These are phyloP conservation scores for Lophius americanus DNA, from an alignment of 2,797 vertebrate genomes.

Conservation along the genomic window DNA sequence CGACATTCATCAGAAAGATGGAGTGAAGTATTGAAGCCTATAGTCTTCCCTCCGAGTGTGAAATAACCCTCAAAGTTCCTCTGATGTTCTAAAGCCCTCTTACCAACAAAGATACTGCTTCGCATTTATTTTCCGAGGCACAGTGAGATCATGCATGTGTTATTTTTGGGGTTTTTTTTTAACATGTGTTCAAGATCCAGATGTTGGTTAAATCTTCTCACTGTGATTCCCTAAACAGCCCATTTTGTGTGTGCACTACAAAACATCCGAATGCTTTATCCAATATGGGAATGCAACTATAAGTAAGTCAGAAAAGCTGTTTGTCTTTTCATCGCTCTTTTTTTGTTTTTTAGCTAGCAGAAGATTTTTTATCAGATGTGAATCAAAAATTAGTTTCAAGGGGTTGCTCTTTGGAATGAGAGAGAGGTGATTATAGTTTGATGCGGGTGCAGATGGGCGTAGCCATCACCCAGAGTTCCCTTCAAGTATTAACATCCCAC, in stretches of 20 bases:
- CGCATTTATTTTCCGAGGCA: not conserved
- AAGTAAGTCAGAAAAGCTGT: no score
- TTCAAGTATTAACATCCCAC: not conserved
- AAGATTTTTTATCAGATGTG: no score
- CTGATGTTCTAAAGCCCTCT: constrained; percentile 4
- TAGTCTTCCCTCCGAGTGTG: constrained; percentile 1
- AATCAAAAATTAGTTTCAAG: no score
- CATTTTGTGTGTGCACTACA: not conserved
- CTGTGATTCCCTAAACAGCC: not conserved
- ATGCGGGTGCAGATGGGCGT: no score
- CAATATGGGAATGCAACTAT: not conserved
- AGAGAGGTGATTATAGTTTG: no score
- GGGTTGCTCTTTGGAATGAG: no score
- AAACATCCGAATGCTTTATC: constrained; percentile 5
- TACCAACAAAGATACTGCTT: not conserved
- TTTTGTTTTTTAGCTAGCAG: no score
- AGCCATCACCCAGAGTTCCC: no score
- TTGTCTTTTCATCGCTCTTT: no score
- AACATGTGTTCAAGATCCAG: not conserved
- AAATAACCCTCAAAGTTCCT: not conserved
- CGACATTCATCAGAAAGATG: no score
- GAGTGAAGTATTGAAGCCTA: not conserved
- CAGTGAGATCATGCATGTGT: not conserved
- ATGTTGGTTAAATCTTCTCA: not conserved
- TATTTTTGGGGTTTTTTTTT: not conserved